Conservation (phyloP, 2,113 vertebrate species). For the Vicugna pacos region DNA sequence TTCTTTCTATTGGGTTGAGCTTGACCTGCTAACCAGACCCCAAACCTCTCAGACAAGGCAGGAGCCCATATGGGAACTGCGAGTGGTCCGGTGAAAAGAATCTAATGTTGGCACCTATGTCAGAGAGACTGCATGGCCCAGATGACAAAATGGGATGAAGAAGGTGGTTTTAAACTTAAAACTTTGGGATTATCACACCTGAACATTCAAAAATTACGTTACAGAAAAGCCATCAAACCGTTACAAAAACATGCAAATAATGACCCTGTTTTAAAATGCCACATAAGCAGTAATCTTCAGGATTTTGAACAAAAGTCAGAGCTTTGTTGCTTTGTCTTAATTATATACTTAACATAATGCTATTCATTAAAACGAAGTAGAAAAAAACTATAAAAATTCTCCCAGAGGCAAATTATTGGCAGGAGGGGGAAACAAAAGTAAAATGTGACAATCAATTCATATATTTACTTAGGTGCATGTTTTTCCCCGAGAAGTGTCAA, state of each 20-base stretch:
- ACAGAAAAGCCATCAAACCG: slow-evolving; percentile 80
- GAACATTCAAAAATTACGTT: slow-evolving; percentile 77
- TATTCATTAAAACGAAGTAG: slow-evolving; percentile 67
- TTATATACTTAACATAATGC: slow-evolving; percentile 62
- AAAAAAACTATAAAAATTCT: slow-evolving; percentile 69
- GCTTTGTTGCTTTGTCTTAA: slow-evolving; percentile 69
- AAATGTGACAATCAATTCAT: slow-evolving; percentile 56
- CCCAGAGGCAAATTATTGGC: slow-evolving; percentile 70
- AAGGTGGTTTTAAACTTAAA: slow-evolving; percentile 60
- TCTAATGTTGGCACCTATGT: slow-evolving; percentile 81
- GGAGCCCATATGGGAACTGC: neutral
- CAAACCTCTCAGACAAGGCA: neutral
- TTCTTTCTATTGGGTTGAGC: neutral
- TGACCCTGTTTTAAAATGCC: neutral
- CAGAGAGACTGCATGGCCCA: slow-evolving; percentile 80
- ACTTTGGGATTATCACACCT: slow-evolving; percentile 80
- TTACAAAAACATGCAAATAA: slow-evolving; percentile 3
- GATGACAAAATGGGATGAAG: slow-evolving; percentile 56
- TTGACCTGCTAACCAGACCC: neutral
- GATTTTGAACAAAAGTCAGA: slow-evolving; percentile 30
- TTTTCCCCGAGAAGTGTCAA: slow-evolving; percentile 74
- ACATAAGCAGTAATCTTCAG: slow-evolving; percentile 27
- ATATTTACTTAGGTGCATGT: slow-evolving; percentile 67
- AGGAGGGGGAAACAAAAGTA: slow-evolving; percentile 63
- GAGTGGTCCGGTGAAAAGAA: neutral